Conservation (phyloP, 2,888 invertebrate genomes). For the Clepsis dumicolana region DNA sequence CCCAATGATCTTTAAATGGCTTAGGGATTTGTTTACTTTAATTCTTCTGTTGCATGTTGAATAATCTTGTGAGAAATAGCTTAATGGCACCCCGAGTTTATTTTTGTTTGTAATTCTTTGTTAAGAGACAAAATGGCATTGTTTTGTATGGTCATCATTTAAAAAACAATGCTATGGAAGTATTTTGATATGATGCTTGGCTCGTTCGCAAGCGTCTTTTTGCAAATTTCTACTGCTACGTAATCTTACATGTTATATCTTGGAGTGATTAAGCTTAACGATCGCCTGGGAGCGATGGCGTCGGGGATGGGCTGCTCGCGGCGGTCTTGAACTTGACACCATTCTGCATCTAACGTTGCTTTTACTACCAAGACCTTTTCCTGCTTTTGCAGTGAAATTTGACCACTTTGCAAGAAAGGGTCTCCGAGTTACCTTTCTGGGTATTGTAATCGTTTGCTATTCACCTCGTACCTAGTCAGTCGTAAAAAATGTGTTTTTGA, state of each 20-base stretch:
- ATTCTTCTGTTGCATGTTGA: conserved; percentile 56
- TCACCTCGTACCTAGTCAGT: too few relatives aligned
- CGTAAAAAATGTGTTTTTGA: neutral
- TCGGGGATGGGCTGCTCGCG: neutral
- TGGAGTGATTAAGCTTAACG: conserved; percentile 5
- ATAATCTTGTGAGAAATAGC: conserved; percentile 33
- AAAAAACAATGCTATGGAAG: neutral
- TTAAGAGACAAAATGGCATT: conserved; percentile 16
- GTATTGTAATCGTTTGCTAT: neutral
- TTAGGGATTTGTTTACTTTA: conserved; percentile 48
- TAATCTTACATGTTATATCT: conserved; percentile 6
- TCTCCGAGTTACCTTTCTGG: neutral
- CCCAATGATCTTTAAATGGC: conserved; percentile 67
- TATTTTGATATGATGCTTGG: neutral
- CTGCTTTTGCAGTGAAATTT: neutral
- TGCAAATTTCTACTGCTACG: conserved; percentile 5
- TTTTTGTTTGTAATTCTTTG: conserved; percentile 19
- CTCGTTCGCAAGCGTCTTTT: neutral
- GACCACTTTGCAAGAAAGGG: neutral
- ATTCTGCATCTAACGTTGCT: conserved; percentile 1
- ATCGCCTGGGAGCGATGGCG: conserved; percentile 1
- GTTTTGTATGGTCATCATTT: neutral
- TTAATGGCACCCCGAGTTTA: conserved; percentile 18
- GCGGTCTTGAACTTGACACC: conserved; percentile 13
- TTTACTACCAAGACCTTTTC: neutral